A percentile compares a stretch with the other conserved stretches of the same genome.
Conservation (phyloP, 2,113 vertebrate species). For the Oceanites oceanicus region DNA sequence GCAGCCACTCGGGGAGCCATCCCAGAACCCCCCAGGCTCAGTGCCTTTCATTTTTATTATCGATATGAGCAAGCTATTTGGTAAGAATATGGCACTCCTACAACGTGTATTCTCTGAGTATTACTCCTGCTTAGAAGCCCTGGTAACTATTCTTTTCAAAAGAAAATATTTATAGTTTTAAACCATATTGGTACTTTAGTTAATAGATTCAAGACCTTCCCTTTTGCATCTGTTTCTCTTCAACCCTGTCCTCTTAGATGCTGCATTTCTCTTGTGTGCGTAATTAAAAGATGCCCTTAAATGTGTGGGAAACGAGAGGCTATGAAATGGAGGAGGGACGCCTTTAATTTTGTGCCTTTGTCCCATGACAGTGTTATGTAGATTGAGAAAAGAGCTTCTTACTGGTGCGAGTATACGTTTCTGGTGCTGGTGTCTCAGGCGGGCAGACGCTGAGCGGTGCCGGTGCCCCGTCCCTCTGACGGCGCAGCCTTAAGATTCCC, state of each 20-base stretch:
- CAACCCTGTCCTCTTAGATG: not conserved
- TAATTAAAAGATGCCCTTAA: not conserved
- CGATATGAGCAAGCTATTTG: rapidly evolving
- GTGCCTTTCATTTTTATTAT: not conserved
- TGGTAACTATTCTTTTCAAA: not conserved
- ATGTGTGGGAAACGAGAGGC: rapidly evolving
- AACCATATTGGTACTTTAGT: not conserved
- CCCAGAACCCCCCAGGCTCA: not conserved
- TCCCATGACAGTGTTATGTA: rapidly evolving
- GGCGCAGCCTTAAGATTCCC: too few relatives aligned
- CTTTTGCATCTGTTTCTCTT: not conserved
- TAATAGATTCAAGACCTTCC: not conserved
- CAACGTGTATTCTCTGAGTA: not conserved
- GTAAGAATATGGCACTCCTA: rapidly evolving
- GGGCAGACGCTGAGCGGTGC: not conserved
- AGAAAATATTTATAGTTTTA: not conserved
- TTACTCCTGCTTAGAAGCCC: not conserved
- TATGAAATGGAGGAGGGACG: rapidly evolving
- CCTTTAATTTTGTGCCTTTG: not conserved
- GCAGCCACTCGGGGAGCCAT: rapidly evolving
- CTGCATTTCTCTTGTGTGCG: not conserved
- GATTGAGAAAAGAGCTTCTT: not conserved
- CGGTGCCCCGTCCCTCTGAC: rapidly evolving
- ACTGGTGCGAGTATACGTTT: rapidly evolving
- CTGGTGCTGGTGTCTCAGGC: not conserved